Evolutionary conservation across 2,797 vertebrate species (phyloP).

Genomic region (Gymnothorax reevesii): DNA sequence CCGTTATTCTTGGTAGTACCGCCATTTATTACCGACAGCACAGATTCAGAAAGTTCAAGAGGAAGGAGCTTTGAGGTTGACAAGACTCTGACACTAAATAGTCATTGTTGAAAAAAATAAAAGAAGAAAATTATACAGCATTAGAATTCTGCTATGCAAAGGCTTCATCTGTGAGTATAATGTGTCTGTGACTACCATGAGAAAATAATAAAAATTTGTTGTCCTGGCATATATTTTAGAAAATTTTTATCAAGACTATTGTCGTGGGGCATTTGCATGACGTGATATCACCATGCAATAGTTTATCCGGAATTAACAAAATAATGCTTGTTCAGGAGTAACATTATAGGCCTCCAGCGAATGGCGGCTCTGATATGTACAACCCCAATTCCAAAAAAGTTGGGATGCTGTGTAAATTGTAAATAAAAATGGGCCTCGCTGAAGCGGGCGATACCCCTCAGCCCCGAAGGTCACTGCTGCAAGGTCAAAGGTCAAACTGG

Average conservation of each 20-base stretch:
- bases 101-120: neutral
- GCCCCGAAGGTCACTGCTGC: too few species aligned
- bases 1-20: neutral
- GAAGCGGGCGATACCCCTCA: too few species aligned
- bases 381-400: too few species aligned
- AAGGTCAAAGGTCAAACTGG: too few species aligned
- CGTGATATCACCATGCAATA: too few species aligned
- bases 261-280: neutral
- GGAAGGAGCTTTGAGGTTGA: neutral
- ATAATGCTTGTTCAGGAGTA: too few species aligned
- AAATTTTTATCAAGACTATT: neutral
- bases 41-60: neutral
- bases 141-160: neutral
- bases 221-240: neutral
- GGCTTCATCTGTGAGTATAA: neutral
- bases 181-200: neutral
- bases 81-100: neutral
- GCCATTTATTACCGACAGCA: neutral
- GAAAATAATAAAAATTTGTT: neutral
- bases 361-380: too few species aligned
- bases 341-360: too few species aligned
- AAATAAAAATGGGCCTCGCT: too few species aligned
- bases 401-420: too few species aligned
- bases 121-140: neutral
- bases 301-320: too few species aligned